These are phyloP conservation scores for Hemithea aestivaria DNA, from an alignment of 2,888 invertebrate species.

Conservation along the genomic window DNA sequence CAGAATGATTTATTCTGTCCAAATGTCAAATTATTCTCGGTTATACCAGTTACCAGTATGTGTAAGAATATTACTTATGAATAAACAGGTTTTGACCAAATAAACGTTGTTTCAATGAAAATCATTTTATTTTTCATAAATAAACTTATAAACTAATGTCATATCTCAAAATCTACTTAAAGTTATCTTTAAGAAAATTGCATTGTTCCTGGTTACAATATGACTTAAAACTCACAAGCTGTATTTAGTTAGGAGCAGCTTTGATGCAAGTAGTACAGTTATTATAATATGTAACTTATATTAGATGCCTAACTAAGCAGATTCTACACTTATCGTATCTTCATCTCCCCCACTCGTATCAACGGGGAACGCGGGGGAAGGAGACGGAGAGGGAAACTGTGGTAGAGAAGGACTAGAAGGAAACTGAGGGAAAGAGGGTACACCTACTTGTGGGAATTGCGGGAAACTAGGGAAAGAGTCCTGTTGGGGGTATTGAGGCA, in stretches of 20 bases:
- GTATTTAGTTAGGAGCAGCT: too few relatives aligned
- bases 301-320: constrained; percentile 40
- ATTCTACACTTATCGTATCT: constrained; percentile 68
- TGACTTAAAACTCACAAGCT: too few relatives aligned
- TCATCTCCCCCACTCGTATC: constrained; percentile 51
- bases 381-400: constrained; percentile 39
- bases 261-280: too few relatives aligned
- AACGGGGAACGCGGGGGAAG: constrained; percentile 49
- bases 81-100: background rate
- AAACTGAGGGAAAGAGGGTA: constrained; percentile 37
- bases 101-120: background rate
- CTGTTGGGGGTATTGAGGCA: constrained; percentile 36
- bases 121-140: constrained; percentile 3
- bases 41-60: too few relatives aligned
- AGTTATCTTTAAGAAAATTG: constrained; percentile 1
- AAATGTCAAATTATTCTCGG: too few relatives aligned
- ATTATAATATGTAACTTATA: too few relatives aligned
- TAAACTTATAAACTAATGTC: constrained; percentile 1
- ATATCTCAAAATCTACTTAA: background rate
- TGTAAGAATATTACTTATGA: too few relatives aligned
- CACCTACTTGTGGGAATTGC: constrained; percentile 32
- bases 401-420: constrained; percentile 27
- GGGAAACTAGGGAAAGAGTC: constrained; percentile 20
- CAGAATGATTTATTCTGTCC: too few relatives aligned
- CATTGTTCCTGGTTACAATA: background rate